phyloP scores from a whole-genome alignment of 92 coral and sea anemone genomes.

The Virgularia gustaviana region DNA sequence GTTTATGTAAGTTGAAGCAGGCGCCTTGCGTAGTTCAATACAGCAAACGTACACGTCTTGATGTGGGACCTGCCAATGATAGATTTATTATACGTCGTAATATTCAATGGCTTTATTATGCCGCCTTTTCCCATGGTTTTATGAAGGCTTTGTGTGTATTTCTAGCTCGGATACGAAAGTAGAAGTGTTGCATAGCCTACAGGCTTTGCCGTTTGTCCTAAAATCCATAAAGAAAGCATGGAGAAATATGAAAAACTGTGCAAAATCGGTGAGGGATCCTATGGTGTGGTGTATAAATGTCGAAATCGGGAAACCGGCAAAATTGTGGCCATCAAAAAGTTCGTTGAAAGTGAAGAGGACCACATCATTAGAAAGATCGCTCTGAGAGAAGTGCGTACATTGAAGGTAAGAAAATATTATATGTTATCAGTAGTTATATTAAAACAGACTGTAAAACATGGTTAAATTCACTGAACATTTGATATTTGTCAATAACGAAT shows the following conservation, averaged over 20 bases:
- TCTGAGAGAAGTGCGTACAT: constrained; percentile 88
- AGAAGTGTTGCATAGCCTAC: neutral
- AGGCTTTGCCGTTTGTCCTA: neutral
- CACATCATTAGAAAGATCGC: constrained; percentile 88
- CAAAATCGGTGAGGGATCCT: constrained; percentile 96
- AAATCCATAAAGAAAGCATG: constrained; percentile 43
- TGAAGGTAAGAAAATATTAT: constrained; percentile 58
- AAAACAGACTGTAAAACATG: no score
- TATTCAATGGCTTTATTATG: no score
- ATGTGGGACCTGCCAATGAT: no score
- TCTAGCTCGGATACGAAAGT: neutral
- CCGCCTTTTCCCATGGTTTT: no score
- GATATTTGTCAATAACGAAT: no score
- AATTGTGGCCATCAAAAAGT: constrained; percentile 93
- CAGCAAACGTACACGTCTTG: no score
- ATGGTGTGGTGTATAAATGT: constrained; percentile 96
- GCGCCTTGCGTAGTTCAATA: no score
- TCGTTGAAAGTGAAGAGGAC: constrained; percentile 94
- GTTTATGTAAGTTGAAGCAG: no score
- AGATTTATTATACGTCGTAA: no score
- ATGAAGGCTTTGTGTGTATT: neutral
- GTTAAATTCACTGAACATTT: no score
- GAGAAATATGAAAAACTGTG: constrained; percentile 91
- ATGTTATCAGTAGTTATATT: no score
- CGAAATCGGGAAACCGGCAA: constrained; percentile 85